Evolutionary conservation across 2,113 vertebrate genomes (phyloP), one percentile per base, ranked within the genome.

Genomic region (Erythrocercus mccallii): DNA sequence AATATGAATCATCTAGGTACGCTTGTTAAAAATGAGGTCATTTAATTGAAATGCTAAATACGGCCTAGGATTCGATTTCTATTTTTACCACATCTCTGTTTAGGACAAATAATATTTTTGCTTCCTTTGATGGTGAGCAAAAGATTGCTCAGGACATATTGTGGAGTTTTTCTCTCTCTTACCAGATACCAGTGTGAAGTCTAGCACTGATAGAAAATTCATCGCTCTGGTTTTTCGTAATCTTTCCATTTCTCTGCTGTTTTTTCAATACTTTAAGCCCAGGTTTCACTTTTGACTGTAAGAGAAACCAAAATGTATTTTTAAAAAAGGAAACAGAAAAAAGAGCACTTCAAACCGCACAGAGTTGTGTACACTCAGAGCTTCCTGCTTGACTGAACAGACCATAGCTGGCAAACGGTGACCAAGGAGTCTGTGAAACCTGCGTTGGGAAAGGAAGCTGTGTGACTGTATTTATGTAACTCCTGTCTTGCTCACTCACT

Each of bases 11-110:
- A 96, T 76, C 87, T 79, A 96, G 81, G 90, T 88, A 88, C 0
- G 15, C 93, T 91, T 8, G 18, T 88, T 95, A 90, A 92, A 96
- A 96, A 94, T 62, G 51, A 96, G 68, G 88, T 95, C 87, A 95
- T 82, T 90, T 88, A 88, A 96, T 74, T 95, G 82, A 94, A 94
- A 92, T 92, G 90, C 79, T 96, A 90, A 90, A 93, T 86, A 78
- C 6, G 35, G 60, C n/a, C 72, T 58, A 58, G 69, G 74, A 92
- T 90, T 88, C 14, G 10, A 83, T 64, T 92, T 91, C 90, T 94
- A 90, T 93, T 93, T 96, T 94, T 93, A 83, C 48, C 27, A 72
- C 24, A 64, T 69, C 73, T 82, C 73, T 78, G 77, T 84, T 84
- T 61, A 89, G 84, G 64, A 60, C 58, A 94, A 94, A 90, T 58